These are phyloP conservation scores for Encarsia formosa DNA, from an alignment of 2,888 invertebrate species.

Conservation along the genomic window DNA sequence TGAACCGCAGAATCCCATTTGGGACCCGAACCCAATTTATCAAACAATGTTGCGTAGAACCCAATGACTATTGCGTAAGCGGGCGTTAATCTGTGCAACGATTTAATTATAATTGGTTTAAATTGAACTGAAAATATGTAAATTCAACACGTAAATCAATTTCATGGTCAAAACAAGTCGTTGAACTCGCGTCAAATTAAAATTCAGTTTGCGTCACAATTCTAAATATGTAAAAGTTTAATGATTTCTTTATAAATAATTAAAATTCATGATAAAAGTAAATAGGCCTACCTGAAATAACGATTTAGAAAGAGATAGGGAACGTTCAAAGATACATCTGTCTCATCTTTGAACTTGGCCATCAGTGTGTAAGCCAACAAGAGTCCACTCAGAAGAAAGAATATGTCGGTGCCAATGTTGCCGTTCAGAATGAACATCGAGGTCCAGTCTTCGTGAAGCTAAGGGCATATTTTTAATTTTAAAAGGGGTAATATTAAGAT, in stretches of 20 bases:
- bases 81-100: conserved; percentile 63
- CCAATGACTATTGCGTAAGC: conserved; percentile 69
- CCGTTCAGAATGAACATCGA: conserved; percentile 44
- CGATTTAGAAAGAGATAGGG: conserved; percentile 62
- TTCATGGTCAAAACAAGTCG: background rate
- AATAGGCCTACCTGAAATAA: conserved; percentile 59
- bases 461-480: background rate
- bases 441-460: conserved; percentile 41
- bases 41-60: conserved; percentile 69
- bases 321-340: conserved; percentile 53
- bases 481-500: too few species aligned
- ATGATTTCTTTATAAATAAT: background rate
- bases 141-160: background rate
- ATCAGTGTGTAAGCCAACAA: conserved; percentile 40
- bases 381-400: conserved; percentile 44
- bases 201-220: background rate
- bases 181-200: background rate
- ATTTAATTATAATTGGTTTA: conserved; percentile 1
- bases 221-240: background rate
- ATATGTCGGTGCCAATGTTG: conserved; percentile 45
- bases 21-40: conserved; percentile 68
- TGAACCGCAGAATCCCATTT: conserved; percentile 63
- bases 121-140: conserved; percentile 5
- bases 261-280: background rate
- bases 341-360: conserved; percentile 29